Evolutionary conservation across 2,797 vertebrate genomes (phyloP), one percentile per base, ranked within the genome.

Genomic region (Gymnocypris eckloni): DNA sequence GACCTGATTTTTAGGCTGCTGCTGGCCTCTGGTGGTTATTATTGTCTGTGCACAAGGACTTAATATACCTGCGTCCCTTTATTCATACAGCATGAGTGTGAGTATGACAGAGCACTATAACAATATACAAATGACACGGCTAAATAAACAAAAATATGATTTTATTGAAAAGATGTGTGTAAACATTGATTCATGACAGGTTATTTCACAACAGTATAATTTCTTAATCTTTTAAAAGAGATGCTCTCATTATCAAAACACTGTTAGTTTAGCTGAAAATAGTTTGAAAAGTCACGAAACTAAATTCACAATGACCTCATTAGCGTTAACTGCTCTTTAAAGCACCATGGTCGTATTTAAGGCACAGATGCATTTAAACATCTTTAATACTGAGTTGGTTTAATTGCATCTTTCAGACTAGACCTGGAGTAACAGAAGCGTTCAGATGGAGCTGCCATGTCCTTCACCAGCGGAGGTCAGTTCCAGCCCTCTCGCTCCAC

Each of bases 91-190:
- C n/a, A 28, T 48, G 66, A 10, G 33, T 4, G 33, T 4, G 16
- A 18, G 28, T 9, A 67, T 15, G 4, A 50, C 48, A 50, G 12
- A 11, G 15, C 15, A 56, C 10, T 39, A 0, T 6, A n/a, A 56
- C 11, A 25, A 61, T n/a, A 16, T 28, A 4, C 18, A 70, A 72
- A 72, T 8, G 70, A 61, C 54, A 10, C 15, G 37, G n/a, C 25
- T 28, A 20, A 59, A 59, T 82, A 82, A 82, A 59, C 69, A 61
- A 82, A 82, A 82, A 82, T 59, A 33, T 37, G 41, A 45, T 73
- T 82, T 82, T 82, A 82, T 82, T 82, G 41, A 45, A 72, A 45
- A 61, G 54, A n/a, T 73, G 69, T 33, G 41, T 73, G 81, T 64
- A 82, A 71, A 81, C 61, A 80, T 80, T 4, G 20, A 64, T 66